These are phyloP conservation scores for Theretra japonica DNA, from an alignment of 2,888 invertebrate species.

Conservation along the genomic window DNA sequence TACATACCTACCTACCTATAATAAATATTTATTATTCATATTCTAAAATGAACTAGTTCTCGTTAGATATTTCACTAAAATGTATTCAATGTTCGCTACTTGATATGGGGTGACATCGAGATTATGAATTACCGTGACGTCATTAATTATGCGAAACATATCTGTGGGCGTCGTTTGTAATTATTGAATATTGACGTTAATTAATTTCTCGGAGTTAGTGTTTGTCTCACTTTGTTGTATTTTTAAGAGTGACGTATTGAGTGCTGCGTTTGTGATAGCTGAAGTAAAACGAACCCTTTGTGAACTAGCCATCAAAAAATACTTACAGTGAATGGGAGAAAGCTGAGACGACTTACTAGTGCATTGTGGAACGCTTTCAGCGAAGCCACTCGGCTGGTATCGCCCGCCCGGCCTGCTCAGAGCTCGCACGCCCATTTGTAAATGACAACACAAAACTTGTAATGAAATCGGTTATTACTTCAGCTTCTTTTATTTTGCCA, in stretches of 20 bases:
- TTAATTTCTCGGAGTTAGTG: too few species aligned
- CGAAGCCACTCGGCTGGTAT: slow-evolving; percentile 37
- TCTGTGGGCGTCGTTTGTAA: too few species aligned
- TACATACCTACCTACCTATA: too few species aligned
- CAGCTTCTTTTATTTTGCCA: background rate
- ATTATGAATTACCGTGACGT: too few species aligned
- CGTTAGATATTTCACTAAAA: too few species aligned
- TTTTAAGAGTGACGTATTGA: background rate
- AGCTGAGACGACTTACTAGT: slow-evolving; percentile 46
- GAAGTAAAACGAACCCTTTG: slow-evolving; percentile 32
- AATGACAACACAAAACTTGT: slow-evolving; percentile 43
- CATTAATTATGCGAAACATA: too few species aligned
- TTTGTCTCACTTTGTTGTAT: background rate
- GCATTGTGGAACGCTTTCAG: slow-evolving; percentile 45
- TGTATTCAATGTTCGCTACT: too few species aligned
- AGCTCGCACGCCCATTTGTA: slow-evolving; percentile 47
- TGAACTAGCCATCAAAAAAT: slow-evolving; percentile 38
- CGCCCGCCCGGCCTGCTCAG: slow-evolving; percentile 19
- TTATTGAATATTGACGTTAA: too few species aligned
- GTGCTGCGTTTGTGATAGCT: background rate
- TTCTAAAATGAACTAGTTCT: too few species aligned
- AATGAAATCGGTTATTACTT: slow-evolving; percentile 27
- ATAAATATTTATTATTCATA: too few species aligned
- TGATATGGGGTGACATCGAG: too few species aligned
- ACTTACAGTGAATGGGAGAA: slow-evolving; percentile 44